Percentiles rank a stretch among this genome's conserved stretches.
Evolutionary conservation across 2,113 vertebrate species (phyloP).

Genomic region (Cottus gobio): DNA sequence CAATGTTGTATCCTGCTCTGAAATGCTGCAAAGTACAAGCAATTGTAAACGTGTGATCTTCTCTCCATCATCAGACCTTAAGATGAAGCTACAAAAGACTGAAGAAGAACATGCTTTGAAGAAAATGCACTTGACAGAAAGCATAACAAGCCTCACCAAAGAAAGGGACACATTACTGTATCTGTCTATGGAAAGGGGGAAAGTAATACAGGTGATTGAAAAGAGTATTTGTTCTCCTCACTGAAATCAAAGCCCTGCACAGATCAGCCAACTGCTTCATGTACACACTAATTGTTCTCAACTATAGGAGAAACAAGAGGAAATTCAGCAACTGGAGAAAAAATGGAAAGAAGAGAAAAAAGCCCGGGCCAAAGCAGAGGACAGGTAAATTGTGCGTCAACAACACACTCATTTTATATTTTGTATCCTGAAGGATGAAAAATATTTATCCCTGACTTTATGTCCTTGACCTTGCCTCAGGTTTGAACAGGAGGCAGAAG

Average conservation of each 20-base stretch:
- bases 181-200: conserved; percentile 72
- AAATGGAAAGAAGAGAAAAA: conserved; percentile 72
- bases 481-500: conserved; percentile 72
- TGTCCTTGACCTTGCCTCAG: conserved; percentile 49
- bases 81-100: conserved; percentile 66
- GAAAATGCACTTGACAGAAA: conserved; percentile 58
- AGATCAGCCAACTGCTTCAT: background rate
- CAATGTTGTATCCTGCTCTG: background rate
- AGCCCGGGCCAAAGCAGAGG: conserved; percentile 59
- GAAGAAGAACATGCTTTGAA: conserved; percentile 57
- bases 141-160: conserved; percentile 59
- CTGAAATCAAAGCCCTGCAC: background rate
- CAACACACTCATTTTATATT: background rate
- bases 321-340: conserved; percentile 71
- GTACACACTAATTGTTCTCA: background rate
- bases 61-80: conserved; percentile 65
- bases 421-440: background rate
- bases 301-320: conserved; percentile 76
- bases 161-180: conserved; percentile 74
- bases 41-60: background rate
- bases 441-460: background rate
- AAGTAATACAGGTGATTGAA: conserved; percentile 73
- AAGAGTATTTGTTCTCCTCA: background rate
- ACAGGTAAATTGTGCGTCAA: conserved; percentile 56
- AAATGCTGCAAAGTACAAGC: background rate